A percentile compares a stretch with the other conserved stretches of the same genome.
Evolutionary conservation across 2,888 invertebrate genomes (phyloP).

Genomic region (Diarsia rubi): DNA sequence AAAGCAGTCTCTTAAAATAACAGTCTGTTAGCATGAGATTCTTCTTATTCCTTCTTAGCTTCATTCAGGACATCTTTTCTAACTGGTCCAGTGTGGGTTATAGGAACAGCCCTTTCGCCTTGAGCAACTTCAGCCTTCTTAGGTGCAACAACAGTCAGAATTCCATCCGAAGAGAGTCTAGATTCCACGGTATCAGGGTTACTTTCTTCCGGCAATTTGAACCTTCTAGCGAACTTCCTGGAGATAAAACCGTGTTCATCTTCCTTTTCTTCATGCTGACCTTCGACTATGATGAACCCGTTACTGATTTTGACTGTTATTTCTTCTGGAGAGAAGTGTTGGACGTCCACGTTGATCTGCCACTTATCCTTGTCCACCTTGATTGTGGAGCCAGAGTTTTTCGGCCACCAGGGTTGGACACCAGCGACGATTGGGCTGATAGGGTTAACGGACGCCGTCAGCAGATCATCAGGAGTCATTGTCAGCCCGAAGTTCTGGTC

Average conservation of each 20-base stretch:
- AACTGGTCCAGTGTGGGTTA: slow-evolving; percentile 91
- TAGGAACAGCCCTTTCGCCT: slow-evolving; percentile 90
- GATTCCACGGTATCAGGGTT: slow-evolving; percentile 94
- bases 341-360: slow-evolving; percentile 94
- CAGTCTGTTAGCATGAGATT: slow-evolving; percentile 13
- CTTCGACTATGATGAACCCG: slow-evolving; percentile 93
- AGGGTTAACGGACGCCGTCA: slow-evolving; percentile 74
- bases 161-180: slow-evolving; percentile 94
- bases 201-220: slow-evolving; percentile 93
- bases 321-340: slow-evolving; percentile 94
- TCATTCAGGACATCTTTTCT: slow-evolving; percentile 78
- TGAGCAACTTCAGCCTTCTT: slow-evolving; percentile 74
- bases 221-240: slow-evolving; percentile 93
- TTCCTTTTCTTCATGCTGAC: slow-evolving; percentile 94
- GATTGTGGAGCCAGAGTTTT: slow-evolving; percentile 87
- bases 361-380: slow-evolving; percentile 90
- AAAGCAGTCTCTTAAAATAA: slow-evolving; percentile 53
- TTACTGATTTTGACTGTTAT: slow-evolving; percentile 94
- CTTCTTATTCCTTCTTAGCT: slow-evolving; percentile 48
- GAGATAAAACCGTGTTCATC: slow-evolving; percentile 94
- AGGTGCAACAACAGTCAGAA: slow-evolving; percentile 93
- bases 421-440: slow-evolving; percentile 76
- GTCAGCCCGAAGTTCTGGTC: slow-evolving; percentile 87
- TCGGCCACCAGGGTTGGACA: slow-evolving; percentile 81
- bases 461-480: slow-evolving; percentile 83